Base-by-base conservation (phyloP, 2,113 vertebrate species). In the Tursiops truncatus region DNA sequence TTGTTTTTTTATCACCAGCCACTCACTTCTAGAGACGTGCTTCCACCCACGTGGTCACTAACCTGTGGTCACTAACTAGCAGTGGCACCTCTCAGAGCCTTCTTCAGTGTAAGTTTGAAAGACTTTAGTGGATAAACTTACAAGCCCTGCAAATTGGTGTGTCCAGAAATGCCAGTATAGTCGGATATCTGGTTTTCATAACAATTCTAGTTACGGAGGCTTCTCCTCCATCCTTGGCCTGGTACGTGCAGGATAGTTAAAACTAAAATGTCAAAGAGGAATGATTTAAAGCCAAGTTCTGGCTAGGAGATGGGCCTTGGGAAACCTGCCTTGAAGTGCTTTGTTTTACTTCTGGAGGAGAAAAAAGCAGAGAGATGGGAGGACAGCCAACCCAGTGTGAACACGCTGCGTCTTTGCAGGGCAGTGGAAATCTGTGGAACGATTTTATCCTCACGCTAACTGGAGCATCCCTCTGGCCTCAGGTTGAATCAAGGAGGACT, bases 341-440 rank as follows among this genome's bases (percentile, higher is more conserved):
- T 44, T 70, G 31, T 38, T 79, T 12, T 60, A 26, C 50, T 86
- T 93, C 70, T 36, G 53, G 60, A 81, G 60, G 56, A 95, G 44
- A 76, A 21, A 26, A 62, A 14, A 23, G 17, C 18, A 38, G 60
- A 63, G n/a, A 8, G 8, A 1, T 10, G 4, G 68, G 50, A 38
- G 8, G 36, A 20, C 2, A 7, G 53, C 10, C 33, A 23, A 7
- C 3, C 1, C 58, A 0, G 0, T 12, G 8, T 56, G 23, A 10
- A 20, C 4, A 0, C 0, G 76, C 47, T 21, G 2, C 1, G 0
- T 31, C 28, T 38, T 28, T 17, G 6, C 41, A 73, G 58, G 71
- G 65, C n/a, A 60, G 0, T n/a, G 28, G 91, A 63, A 14, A 33
- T 21, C 17, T 1, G 18, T 10, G 23, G 31, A 2, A 20, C 25